Percentiles rank a stretch among this genome's conserved stretches.
phyloP scores from a whole-genome alignment of 1,140 invertebrate species.

The Calephelis nemesis region DNA sequence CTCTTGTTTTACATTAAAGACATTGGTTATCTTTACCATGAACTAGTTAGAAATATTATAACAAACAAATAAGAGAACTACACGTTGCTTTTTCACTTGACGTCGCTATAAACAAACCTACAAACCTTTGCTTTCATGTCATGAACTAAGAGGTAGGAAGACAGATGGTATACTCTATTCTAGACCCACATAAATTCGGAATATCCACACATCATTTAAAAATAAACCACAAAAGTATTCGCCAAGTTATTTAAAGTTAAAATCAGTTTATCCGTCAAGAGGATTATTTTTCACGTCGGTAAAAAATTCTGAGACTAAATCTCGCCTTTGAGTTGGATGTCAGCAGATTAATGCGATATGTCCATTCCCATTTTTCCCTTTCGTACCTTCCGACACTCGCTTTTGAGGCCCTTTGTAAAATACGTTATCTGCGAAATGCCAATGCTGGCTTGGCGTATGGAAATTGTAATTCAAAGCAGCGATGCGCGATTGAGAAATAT shows the following conservation, averaged over 20 bases:
- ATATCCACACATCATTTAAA: too few relatives aligned
- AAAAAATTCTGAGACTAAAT: slow-evolving; percentile 19
- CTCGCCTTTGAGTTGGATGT: slow-evolving; percentile 20
- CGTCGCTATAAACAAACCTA: too few relatives aligned
- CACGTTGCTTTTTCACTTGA: too few relatives aligned
- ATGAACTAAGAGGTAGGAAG: too few relatives aligned
- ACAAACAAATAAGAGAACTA: too few relatives aligned
- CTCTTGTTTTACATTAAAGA: too few relatives aligned
- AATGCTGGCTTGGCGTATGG: slow-evolving; percentile 3
- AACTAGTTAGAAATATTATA: too few relatives aligned
- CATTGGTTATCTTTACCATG: too few relatives aligned
- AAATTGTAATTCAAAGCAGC: slow-evolving; percentile 1
- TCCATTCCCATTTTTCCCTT: slow-evolving; percentile 22
- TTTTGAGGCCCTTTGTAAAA: slow-evolving; percentile 7
- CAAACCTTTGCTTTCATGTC: too few relatives aligned
- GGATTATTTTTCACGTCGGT: slow-evolving; percentile 18
- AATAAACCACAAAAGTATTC: not conserved
- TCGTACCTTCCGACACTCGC: slow-evolving; percentile 13
- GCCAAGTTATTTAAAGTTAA: not conserved
- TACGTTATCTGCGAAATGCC: slow-evolving; percentile 4
- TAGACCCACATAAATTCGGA: too few relatives aligned
- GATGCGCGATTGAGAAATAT: too few relatives aligned
- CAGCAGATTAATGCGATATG: slow-evolving; percentile 23
- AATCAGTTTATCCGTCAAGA: slow-evolving; percentile 14
- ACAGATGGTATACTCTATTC: too few relatives aligned